Evolutionary conservation across 1,140 invertebrate genomes (phyloP), one percentile per base, ranked within the genome.

Genomic region (roundworm (Caenorhabditis elegans)): DNA sequence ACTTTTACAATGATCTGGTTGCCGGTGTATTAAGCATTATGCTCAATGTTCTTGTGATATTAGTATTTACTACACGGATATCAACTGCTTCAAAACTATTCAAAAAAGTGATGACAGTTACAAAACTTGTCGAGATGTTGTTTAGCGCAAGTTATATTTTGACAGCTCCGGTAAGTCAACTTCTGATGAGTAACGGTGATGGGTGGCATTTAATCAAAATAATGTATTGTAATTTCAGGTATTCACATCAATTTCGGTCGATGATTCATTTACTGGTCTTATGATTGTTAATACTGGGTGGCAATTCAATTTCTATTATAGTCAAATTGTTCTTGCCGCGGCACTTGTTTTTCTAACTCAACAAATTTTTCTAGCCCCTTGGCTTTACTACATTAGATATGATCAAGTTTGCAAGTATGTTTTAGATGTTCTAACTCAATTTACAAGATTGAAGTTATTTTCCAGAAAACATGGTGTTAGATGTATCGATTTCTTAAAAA

Each of bases 221-320:
- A n/a, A n/a, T n/a, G n/a, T n/a, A n/a, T n/a, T n/a, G n/a, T 43
- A 5, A 43, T 43, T 43, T 8, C 55, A 65, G 55, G 60, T 70
- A 3, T 70, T 70, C 34, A 70, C 60, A 0, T 70, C 60, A 1
- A 70, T 70, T 11, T 1, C 17, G 10, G 39, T 39, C 13, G 4
- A 39, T 17, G 24, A 26, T 22, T 5, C 26, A 0, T 70, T 70
- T n/a, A 17, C 60, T 22, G 60, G 34, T 2, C 34, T 70, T 0
- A 70, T 70, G 60, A 70, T 70, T 19, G 34, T 70, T 17, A 70
- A 70, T n/a, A 70, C 60, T 28, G 60, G 60, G 22, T 70, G 60
- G 60, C 60, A 70, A 39, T 70, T 70, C 60, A 70, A 39, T 39
- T 39, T 70, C 26, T 19, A 19, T 17, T 70, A n/a, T 8, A 70